A percentile compares a stretch with the other conserved stretches of the same genome.
phyloP scores from a whole-genome alignment of 2,888 invertebrate genomes.

The Formica aserva region DNA sequence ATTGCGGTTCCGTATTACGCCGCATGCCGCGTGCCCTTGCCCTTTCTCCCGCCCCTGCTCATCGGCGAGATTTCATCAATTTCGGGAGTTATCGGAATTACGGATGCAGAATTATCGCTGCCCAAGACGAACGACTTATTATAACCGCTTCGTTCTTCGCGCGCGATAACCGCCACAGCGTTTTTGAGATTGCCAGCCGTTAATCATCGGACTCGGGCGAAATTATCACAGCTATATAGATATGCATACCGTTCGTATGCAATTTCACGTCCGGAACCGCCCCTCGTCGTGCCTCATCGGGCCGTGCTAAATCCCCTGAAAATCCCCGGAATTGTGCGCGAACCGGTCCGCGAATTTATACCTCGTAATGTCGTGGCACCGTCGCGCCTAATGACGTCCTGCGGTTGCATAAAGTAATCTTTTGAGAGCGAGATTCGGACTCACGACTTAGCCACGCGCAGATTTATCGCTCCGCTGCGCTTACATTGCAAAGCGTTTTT shows the following conservation, averaged over 20 bases:
- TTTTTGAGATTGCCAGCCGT: slow-evolving; percentile 35
- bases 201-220: slow-evolving; percentile 47
- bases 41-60: neutral
- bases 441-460: neutral
- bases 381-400: slow-evolving; percentile 27
- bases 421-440: slow-evolving; percentile 13
- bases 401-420: slow-evolving; percentile 30
- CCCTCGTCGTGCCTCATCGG: neutral
- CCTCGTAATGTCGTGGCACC: slow-evolving; percentile 31
- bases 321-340: slow-evolving; percentile 9
- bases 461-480: slow-evolving; percentile 23
- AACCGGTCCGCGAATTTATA: slow-evolving; percentile 33
- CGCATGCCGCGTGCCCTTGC: slow-evolving; percentile 49
- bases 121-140: slow-evolving; percentile 65
- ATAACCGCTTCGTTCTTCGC: slow-evolving; percentile 34
- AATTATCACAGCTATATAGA: slow-evolving; percentile 41
- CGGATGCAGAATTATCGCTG: slow-evolving; percentile 61
- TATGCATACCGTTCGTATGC: neutral
- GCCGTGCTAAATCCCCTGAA: neutral
- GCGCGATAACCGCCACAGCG: slow-evolving; percentile 21
- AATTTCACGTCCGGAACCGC: slow-evolving; percentile 11
- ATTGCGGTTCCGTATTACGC: slow-evolving; percentile 49
- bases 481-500: neutral
- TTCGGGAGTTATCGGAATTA: slow-evolving; percentile 59
- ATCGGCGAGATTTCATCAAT: slow-evolving; percentile 66